phyloP scores from a whole-genome alignment of 2,797 vertebrate species.

The Clarias platycephalus region DNA sequence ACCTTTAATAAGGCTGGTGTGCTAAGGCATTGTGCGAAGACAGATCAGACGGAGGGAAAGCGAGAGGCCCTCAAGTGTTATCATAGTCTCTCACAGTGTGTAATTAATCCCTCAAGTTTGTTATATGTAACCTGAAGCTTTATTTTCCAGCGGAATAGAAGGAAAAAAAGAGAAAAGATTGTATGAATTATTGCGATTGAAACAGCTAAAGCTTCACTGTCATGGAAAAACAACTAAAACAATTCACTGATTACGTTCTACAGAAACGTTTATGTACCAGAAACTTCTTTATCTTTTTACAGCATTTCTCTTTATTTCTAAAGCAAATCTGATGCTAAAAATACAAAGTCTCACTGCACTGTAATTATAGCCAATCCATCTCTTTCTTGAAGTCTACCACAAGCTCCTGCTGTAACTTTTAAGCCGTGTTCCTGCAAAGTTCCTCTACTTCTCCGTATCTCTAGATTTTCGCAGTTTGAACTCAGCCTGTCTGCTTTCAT shows the following conservation, averaged over 20 bases:
- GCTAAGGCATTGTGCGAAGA: background rate
- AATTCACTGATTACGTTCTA: too few relatives aligned
- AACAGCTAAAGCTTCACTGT: background rate
- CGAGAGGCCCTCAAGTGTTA: background rate
- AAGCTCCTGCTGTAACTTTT: background rate
- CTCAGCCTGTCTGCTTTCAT: constrained; percentile 16
- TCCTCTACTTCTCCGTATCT: background rate
- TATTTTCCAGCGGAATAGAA: background rate
- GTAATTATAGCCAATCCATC: background rate
- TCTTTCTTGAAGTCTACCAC: background rate
- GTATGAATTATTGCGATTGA: background rate
- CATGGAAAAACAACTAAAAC: background rate
- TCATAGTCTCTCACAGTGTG: background rate
- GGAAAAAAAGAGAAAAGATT: background rate
- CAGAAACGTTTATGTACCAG: too few relatives aligned
- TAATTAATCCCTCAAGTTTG: background rate
- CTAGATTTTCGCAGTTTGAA: background rate
- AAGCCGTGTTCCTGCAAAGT: background rate
- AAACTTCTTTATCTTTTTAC: background rate
- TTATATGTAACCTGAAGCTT: background rate
- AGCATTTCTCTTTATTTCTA: background rate
- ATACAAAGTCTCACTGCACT: background rate
- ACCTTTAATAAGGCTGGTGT: background rate
- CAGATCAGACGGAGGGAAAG: background rate
- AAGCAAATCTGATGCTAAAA: background rate